Percentiles rank a stretch among this genome's conserved stretches.
Conservation (phyloP, 30 jellyfish, hydroid and myxozoan genomes). For the Mastigias papua region DNA sequence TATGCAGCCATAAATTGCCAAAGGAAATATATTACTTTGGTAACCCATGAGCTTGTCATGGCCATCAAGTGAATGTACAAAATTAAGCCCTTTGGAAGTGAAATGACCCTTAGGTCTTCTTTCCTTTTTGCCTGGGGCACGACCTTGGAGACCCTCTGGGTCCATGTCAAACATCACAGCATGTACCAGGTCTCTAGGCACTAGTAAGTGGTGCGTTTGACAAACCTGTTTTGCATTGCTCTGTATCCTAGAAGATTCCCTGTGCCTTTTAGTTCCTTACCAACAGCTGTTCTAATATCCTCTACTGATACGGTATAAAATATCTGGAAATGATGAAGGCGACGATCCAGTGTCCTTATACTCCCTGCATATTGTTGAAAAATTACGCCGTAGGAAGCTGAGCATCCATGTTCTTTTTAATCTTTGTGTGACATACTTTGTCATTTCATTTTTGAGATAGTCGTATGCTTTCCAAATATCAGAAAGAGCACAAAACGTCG, state of each 20-base stretch:
- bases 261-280: slow-evolving; percentile 40
- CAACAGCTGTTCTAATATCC: no score
- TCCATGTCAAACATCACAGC: slow-evolving; percentile 47
- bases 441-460: no score
- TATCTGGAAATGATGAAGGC: no score
- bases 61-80: slow-evolving; percentile 32
- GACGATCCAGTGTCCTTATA: no score
- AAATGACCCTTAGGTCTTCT: slow-evolving; percentile 6
- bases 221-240: slow-evolving; percentile 47
- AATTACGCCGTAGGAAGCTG: not conserved
- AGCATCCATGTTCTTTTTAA: no score
- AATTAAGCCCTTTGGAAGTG: slow-evolving; percentile 28
- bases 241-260: slow-evolving; percentile 54
- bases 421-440: no score
- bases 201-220: slow-evolving; percentile 23
- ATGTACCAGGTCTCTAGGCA: slow-evolving; percentile 59
- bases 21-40: no score
- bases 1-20: no score
- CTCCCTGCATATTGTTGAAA: not conserved
- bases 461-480: no score
- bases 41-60: no score
- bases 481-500: no score
- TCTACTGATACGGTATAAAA: no score
- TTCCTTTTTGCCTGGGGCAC: slow-evolving; percentile 11
- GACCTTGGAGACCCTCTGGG: slow-evolving; percentile 34